These are phyloP conservation scores for Lutjanus argentimaculatus DNA, from an alignment of 2,797 vertebrate species.

Conservation along the genomic window DNA sequence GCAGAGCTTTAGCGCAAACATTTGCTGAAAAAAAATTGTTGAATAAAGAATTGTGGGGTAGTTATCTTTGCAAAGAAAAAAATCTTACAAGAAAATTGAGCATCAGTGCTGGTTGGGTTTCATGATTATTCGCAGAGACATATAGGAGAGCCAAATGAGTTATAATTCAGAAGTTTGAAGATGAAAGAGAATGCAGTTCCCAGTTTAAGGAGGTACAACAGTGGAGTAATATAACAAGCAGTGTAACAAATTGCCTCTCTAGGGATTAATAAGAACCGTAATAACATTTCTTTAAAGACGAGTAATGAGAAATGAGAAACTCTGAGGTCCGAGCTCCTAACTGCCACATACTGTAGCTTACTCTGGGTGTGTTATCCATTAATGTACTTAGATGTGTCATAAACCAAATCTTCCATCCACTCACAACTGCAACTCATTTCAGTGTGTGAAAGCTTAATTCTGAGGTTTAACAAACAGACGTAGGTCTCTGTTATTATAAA, in stretches of 20 bases:
- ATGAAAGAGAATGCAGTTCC: conserved; percentile 7
- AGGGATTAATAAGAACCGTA: conserved; percentile 23
- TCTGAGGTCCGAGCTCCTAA: not conserved
- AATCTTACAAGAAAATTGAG: not conserved
- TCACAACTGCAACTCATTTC: conserved; percentile 54
- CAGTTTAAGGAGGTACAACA: conserved; percentile 1
- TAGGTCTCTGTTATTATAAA: conserved; percentile 56
- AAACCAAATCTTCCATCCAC: conserved; percentile 38
- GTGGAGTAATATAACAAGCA: conserved; percentile 26
- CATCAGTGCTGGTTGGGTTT: conserved; percentile 1
- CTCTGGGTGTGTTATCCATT: conserved; percentile 1
- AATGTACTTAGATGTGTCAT: conserved; percentile 32
- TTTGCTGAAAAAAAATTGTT: not conserved
- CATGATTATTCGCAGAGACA: conserved; percentile 9
- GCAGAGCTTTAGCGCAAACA: not conserved
- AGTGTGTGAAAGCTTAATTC: conserved; percentile 59
- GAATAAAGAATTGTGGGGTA: not conserved
- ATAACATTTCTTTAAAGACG: conserved; percentile 22
- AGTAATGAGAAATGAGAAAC: conserved; percentile 20
- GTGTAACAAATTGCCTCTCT: conserved; percentile 30
- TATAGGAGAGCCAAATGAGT: conserved; percentile 20
- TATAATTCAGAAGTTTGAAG: conserved; percentile 27
- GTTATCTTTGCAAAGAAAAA: not conserved
- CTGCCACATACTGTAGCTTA: not conserved
- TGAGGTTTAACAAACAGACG: conserved; percentile 61